phyloP scores from a whole-genome alignment of 2,113 vertebrate species.

The Brienomyrus brachyistius region DNA sequence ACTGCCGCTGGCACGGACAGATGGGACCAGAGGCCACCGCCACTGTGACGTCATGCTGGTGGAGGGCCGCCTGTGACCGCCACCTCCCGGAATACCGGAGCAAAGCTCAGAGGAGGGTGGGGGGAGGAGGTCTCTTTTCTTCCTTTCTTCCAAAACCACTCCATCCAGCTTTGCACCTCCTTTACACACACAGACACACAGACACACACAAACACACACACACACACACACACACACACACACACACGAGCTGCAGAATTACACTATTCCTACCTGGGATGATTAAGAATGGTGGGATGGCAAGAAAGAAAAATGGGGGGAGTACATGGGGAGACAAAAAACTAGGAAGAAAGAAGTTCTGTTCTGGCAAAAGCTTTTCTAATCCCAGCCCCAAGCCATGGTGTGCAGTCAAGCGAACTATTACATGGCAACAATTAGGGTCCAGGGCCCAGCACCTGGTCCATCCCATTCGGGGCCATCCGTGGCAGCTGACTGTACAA shows the following conservation, averaged over 20 bases:
- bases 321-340: slow-evolving; percentile 27
- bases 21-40: neutral
- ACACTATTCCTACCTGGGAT: slow-evolving; percentile 26
- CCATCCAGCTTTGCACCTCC: neutral
- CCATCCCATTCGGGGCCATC: slow-evolving; percentile 64
- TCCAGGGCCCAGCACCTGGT: slow-evolving; percentile 75
- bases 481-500: slow-evolving; percentile 80
- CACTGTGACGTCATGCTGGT: neutral
- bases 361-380: slow-evolving; percentile 67
- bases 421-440: slow-evolving; percentile 73
- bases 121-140: neutral
- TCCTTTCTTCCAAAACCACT: neutral
- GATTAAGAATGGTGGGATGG: neutral
- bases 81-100: neutral
- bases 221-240: neutral
- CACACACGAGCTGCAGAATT: neutral
- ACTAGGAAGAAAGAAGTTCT: slow-evolving; percentile 61
- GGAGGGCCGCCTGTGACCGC: neutral
- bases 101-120: neutral
- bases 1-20: neutral
- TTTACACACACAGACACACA: neutral
- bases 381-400: slow-evolving; percentile 74
- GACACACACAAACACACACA: too few relatives aligned
- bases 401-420: slow-evolving; percentile 80
- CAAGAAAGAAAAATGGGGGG: slow-evolving; percentile 15